phyloP scores from a whole-genome alignment of 2,888 invertebrate genomes.

The Habroteleia sp. region DNA sequence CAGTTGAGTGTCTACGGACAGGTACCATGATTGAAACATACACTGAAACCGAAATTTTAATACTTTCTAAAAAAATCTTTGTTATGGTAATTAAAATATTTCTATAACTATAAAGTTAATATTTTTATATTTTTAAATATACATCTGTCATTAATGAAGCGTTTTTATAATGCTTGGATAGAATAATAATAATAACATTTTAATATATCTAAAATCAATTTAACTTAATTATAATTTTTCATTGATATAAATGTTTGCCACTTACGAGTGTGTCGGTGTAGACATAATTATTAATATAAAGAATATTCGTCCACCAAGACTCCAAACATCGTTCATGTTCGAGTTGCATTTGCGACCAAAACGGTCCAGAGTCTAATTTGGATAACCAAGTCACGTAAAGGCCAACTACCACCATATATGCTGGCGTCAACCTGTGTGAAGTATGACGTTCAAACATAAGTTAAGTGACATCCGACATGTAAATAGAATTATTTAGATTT shows the following conservation, averaged over 20 bases:
- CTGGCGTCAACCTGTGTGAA: slow-evolving; percentile 85
- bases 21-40: slow-evolving; percentile 89
- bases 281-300: slow-evolving; percentile 89
- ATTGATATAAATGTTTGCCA: too few relatives aligned
- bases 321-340: slow-evolving; percentile 84
- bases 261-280: slow-evolving; percentile 84
- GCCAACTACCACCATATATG: slow-evolving; percentile 87
- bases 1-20: slow-evolving; percentile 85
- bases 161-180: too few relatives aligned
- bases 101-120: too few relatives aligned
- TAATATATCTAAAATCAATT: too few relatives aligned
- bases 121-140: too few relatives aligned
- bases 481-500: slow-evolving; percentile 56
- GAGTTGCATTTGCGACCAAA: slow-evolving; percentile 85
- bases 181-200: too few relatives aligned
- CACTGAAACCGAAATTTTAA: too few relatives aligned
- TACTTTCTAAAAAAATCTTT: too few relatives aligned
- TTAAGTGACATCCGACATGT: slow-evolving; percentile 51
- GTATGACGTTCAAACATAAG: slow-evolving; percentile 53
- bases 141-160: too few relatives aligned
- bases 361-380: slow-evolving; percentile 87
- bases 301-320: slow-evolving; percentile 89
- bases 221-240: too few relatives aligned
- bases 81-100: too few relatives aligned
- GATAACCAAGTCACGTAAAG: slow-evolving; percentile 88